Base-by-base conservation (phyloP, 2,797 vertebrate species). In the Aldrovandia affinis region DNA sequence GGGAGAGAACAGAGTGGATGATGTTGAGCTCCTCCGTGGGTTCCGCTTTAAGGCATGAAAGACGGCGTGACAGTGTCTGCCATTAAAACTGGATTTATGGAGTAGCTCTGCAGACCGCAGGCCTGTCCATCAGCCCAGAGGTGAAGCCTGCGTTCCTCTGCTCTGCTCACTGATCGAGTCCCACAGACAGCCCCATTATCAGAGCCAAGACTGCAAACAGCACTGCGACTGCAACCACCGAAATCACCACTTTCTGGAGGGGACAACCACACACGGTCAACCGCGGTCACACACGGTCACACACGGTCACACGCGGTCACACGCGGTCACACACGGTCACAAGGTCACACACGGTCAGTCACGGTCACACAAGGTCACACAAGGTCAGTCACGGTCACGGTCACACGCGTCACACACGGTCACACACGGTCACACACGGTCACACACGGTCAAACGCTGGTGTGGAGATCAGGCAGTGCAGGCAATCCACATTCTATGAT, bases 161-260 rank as follows among this genome's bases (percentile, higher is more conserved):
- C 9, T 70, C 15, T 33, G 2, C 91, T 61, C 87, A 91, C 87
- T 73, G 25, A 80, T 91, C 92, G 89, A 97, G 92, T 94, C 97
- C 97, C 90, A 98, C 94, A 28, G 96, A 90, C 90, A 99, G 95
- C 81, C 98, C 98, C n/a, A 97, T 96, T 92, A 97, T 93, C 90
- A 98, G 95, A 0, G 97, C 96, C 90, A 98, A 78, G 89, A 96
- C 78, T 87, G 92, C 95, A 94, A 98, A 92, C 91, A 96, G 88
- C 90, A 95, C 87, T 90, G 96, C 39, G 88, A 96, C 95, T 92
- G 96, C 65, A 89, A 94, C 94, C 89, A 93, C 94, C 94, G 98
- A 93, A 91, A 97, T 94, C 92, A 98, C 93, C 91, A 89, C 89
- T 96, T 97, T 98, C 97, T 98, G 94, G 93, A 91, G 93, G 91